Evolutionary conservation across 2,797 vertebrate species (phyloP).

Genomic region (Hemitrygon akajei): DNA sequence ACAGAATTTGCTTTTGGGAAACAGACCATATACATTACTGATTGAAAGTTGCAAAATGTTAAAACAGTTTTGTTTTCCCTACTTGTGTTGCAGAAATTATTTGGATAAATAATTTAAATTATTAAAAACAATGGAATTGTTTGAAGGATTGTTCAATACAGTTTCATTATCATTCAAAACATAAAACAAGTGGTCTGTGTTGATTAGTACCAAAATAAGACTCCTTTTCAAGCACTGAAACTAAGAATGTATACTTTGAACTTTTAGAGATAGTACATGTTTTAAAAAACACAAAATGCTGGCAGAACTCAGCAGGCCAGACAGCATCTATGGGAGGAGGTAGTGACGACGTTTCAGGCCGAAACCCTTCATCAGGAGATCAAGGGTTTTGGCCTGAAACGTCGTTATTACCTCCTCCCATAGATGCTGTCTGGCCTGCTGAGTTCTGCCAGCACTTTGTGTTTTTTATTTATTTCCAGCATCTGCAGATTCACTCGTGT

Average conservation of each 20-base stretch:
- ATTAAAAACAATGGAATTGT: background rate
- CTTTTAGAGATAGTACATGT: background rate
- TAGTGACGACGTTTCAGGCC: too few relatives aligned
- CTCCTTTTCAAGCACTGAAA: background rate
- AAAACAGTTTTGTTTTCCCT: background rate
- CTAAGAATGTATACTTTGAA: background rate
- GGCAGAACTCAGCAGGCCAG: too few relatives aligned
- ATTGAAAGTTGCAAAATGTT: background rate
- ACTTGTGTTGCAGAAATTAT: background rate
- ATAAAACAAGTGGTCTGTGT: background rate
- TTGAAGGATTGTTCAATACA: background rate
- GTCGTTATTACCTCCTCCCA: too few relatives aligned
- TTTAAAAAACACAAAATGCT: too few relatives aligned
- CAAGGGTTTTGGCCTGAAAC: too few relatives aligned
- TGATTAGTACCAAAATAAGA: background rate
- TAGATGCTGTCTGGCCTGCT: too few relatives aligned
- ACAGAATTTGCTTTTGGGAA: background rate
- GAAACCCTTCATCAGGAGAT: too few relatives aligned
- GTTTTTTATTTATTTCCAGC: too few relatives aligned
- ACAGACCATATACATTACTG: background rate
- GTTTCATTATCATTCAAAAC: background rate
- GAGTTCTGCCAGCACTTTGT: too few relatives aligned
- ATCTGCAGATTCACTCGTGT: too few relatives aligned
- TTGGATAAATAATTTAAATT: background rate
- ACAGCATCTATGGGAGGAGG: too few relatives aligned